Evolutionary conservation across 2,888 invertebrate species (phyloP).

Genomic region (Protophormia terraenovae): DNA sequence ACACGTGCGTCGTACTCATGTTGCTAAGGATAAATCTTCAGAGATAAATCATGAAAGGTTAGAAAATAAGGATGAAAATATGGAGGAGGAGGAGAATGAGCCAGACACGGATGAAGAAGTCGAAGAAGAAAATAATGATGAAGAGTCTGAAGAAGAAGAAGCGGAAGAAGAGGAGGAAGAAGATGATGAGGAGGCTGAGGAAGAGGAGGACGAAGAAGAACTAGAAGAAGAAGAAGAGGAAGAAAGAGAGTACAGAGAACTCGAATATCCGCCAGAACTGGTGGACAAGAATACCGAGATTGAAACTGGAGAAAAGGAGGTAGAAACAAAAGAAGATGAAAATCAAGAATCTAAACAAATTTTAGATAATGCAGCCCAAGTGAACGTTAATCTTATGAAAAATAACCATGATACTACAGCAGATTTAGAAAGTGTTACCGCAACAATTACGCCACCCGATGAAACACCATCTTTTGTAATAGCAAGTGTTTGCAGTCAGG

Average conservation of each 20-base stretch:
- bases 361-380: slow-evolving; percentile 32
- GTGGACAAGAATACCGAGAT: slow-evolving; percentile 8
- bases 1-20: background rate
- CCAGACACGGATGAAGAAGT: slow-evolving; percentile 16
- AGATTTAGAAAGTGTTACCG: background rate
- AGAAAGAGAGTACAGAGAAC: slow-evolving; percentile 59
- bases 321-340: slow-evolving; percentile 60
- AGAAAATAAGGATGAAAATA: slow-evolving; percentile 15
- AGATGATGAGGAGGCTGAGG: slow-evolving; percentile 36
- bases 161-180: slow-evolving; percentile 68
- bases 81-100: slow-evolving; percentile 18
- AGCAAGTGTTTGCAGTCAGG: slow-evolving; percentile 74
- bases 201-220: slow-evolving; percentile 57
- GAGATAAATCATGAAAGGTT: background rate
- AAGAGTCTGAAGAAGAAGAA: slow-evolving; percentile 33
- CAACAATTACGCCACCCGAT: background rate
- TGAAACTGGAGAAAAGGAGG: background rate
- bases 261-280: slow-evolving; percentile 56
- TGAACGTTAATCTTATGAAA: background rate
- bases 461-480: slow-evolving; percentile 71
- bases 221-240: slow-evolving; percentile 68
- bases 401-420: background rate
- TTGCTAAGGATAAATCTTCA: background rate
- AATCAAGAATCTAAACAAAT: too few relatives aligned
- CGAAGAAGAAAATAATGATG: slow-evolving; percentile 24